Evolutionary conservation across 1,140 invertebrate genomes (phyloP).

Genomic region (Sycophila sp.): DNA sequence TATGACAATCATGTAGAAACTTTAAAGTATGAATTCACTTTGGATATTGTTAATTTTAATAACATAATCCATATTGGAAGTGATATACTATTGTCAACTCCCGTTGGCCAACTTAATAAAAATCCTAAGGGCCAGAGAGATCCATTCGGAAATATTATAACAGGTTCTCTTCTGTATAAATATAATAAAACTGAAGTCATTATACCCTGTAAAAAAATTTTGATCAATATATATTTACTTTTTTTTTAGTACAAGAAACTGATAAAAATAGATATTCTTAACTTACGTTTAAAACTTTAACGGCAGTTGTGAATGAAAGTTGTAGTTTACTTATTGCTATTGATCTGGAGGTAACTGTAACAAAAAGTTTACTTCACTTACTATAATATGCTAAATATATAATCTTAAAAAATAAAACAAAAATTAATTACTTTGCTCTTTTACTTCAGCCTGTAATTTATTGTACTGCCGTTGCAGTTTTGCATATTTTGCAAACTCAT

Average conservation of each 20-base stretch:
- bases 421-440: slow-evolving; percentile 52
- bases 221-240: slow-evolving; percentile 30
- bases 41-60: slow-evolving; percentile 47
- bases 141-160: slow-evolving; percentile 54
- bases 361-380: background rate
- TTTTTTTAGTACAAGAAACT: background rate
- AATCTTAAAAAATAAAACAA: background rate
- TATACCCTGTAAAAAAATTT: slow-evolving; percentile 42
- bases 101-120: slow-evolving; percentile 58
- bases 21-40: no score
- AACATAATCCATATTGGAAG: slow-evolving; percentile 55
- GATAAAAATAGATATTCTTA: background rate
- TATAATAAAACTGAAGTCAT: slow-evolving; percentile 48
- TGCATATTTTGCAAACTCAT: slow-evolving; percentile 72
- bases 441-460: slow-evolving; percentile 61
- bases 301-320: slow-evolving; percentile 39
- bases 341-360: slow-evolving; percentile 38
- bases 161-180: slow-evolving; percentile 53
- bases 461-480: slow-evolving; percentile 67
- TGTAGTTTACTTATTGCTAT: slow-evolving; percentile 39
- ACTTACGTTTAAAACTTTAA: slow-evolving; percentile 48
- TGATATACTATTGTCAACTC: slow-evolving; percentile 55
- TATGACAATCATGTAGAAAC: no score
- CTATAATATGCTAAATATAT: no score
- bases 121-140: slow-evolving; percentile 52